Evolutionary conservation across 1,140 invertebrate species (phyloP), one percentile per base, ranked within the genome.

Genomic region (Pygmarrhopalites habei): DNA sequence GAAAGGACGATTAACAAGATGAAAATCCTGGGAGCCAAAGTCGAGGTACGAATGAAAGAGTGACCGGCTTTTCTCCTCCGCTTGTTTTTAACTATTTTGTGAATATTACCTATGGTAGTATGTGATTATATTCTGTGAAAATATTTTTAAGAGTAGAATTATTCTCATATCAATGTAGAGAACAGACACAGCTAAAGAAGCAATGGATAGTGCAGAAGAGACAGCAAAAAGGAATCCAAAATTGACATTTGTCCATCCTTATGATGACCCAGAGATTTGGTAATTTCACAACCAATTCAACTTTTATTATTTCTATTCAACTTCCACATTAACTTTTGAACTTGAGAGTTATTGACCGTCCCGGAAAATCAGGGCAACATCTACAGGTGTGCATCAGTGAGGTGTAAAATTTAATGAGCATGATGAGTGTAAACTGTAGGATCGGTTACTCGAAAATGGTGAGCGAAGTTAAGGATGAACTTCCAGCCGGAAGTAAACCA

Each of bases 181-280:
- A 25, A 68, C 72, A 67, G 79, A 79, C 0, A 68, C 72, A 44
- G 71, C 75, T n/a, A 81, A 78, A 66, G 75, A 78, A 35, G 75
- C 78, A n/a, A 75, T 79, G 67, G 66, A 72, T 49, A 67, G 72
- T 60, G 80, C 80, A 7, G 30, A 72, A 28, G 60, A 74, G 12
- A 57, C 57, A 52, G 32, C 75, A 7, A 66, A 73, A n/a, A 65
- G 69, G 46, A 66, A 75, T 19, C 59, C 69, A 17, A 53, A 60
- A 65, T 41, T 62, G 66, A 68, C 70, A n/a, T 78, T 76, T 65
- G 73, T 80, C 56, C 75, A 77, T 66, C 78, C 79, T 5, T 80
- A 77, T 73, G 77, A 80, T 51, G 73, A 80, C 71, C 74, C 77
- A 44, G 69, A 75, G 41, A 71, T 79, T 12, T 81, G 79, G 79